phyloP scores from a whole-genome alignment of 2,113 vertebrate genomes.

The Meles meles region DNA sequence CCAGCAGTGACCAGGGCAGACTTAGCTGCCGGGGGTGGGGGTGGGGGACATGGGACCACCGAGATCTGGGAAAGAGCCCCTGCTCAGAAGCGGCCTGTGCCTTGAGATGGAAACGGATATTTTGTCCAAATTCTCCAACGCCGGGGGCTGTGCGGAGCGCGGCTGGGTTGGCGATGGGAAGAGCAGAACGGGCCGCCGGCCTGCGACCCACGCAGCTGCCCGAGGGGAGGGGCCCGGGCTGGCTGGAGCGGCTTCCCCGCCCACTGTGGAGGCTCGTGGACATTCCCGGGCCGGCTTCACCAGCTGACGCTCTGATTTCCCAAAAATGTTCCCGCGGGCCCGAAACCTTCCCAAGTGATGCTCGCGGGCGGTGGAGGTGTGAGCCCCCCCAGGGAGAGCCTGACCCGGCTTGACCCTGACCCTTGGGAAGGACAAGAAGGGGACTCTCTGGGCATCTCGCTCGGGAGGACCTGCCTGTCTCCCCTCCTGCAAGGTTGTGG shows the following conservation, averaged over 20 bases:
- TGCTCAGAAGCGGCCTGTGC: slow-evolving; percentile 72
- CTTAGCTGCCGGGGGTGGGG: slow-evolving; percentile 50
- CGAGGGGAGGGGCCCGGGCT: neutral
- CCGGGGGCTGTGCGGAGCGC: slow-evolving; percentile 79
- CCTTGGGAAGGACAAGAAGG: neutral
- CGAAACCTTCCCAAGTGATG: neutral
- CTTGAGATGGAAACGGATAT: slow-evolving; percentile 81
- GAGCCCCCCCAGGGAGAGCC: no score
- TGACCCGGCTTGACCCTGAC: neutral
- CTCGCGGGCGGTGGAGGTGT: accelerated
- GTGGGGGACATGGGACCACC: neutral
- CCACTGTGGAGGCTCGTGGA: neutral
- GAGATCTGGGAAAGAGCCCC: slow-evolving; percentile 45
- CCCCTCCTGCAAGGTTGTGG: accelerated
- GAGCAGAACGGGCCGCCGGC: neutral
- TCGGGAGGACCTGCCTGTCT: neutral
- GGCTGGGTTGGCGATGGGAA: slow-evolving; percentile 51
- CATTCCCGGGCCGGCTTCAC: neutral
- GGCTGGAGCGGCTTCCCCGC: neutral
- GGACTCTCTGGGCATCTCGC: neutral
- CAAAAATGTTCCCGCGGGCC: neutral
- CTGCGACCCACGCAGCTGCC: accelerated
- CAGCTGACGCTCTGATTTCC: neutral
- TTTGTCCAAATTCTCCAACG: slow-evolving; percentile 79
- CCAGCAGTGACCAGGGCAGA: neutral